phyloP scores from a whole-genome alignment of 2,113 vertebrate genomes.

The Stegastes partitus region DNA sequence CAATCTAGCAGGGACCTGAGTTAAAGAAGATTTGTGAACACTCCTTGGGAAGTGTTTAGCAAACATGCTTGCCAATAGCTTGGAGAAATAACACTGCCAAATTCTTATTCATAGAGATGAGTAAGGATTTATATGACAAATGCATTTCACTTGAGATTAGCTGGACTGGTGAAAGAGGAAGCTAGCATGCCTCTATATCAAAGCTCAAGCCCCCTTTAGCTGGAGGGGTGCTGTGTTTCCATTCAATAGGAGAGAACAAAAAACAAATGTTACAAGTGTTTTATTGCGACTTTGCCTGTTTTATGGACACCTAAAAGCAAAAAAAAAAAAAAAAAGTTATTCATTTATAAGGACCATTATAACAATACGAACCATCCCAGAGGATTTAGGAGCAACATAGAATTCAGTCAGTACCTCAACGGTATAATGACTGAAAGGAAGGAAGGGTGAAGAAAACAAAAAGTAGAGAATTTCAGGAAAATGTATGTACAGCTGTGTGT shows the following conservation, averaged over 20 bases:
- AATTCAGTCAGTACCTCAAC: background rate
- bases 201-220: conserved; percentile 33
- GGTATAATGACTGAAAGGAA: background rate
- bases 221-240: conserved; percentile 35
- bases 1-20: conserved; percentile 46
- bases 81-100: conserved; percentile 62
- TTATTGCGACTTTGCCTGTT: conserved; percentile 32
- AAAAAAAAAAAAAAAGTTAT: conserved; percentile 29
- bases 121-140: conserved; percentile 60
- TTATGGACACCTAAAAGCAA: conserved; percentile 43
- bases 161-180: conserved; percentile 39
- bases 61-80: conserved; percentile 59
- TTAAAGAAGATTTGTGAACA: conserved; percentile 67
- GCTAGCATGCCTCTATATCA: conserved; percentile 48
- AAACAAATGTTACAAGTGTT: conserved; percentile 46
- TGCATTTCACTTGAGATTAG: conserved; percentile 72
- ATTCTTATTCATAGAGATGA: conserved; percentile 63
- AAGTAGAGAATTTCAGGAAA: background rate
- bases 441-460: background rate
- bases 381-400: conserved; percentile 22
- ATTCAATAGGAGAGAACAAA: conserved; percentile 10
- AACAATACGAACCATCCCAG: background rate
- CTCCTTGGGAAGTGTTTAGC: conserved; percentile 61
- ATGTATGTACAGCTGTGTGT: background rate
- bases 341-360: background rate